Percentiles rank a stretch among this genome's conserved stretches.
Conservation (phyloP, 2,797 vertebrate species). For the Etheostoma perlongum region DNA sequence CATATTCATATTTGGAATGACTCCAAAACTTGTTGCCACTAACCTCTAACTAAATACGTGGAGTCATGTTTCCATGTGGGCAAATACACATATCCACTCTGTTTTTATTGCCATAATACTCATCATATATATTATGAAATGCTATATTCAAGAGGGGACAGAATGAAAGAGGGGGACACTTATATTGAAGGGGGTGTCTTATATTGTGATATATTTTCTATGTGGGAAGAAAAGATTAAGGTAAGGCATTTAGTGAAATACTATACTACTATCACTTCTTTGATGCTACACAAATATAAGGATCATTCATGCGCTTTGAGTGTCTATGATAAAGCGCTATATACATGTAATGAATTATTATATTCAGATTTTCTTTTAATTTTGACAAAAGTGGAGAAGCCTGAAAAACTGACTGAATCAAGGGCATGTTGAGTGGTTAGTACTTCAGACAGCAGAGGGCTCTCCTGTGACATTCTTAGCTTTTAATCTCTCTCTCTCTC, state of each 20-base stretch:
- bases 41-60: too few relatives aligned
- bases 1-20: too few relatives aligned
- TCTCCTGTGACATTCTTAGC: slow-evolving; percentile 63
- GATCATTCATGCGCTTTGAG: neutral
- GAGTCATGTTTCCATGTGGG: too few relatives aligned
- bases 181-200: neutral
- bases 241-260: neutral
- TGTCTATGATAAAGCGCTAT: too few relatives aligned
- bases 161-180: neutral
- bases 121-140: too few relatives aligned
- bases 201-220: neutral
- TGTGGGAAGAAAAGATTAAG: neutral
- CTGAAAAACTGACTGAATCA: neutral
- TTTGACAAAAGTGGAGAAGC: neutral
- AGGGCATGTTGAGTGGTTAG: slow-evolving; percentile 23
- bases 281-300: neutral
- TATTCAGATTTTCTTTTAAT: neutral
- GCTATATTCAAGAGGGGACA: neutral
- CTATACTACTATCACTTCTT: neutral
- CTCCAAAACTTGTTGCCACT: too few relatives aligned
- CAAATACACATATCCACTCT: too few relatives aligned
- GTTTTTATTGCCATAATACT: too few relatives aligned
- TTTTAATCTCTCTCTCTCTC: neutral
- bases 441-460: slow-evolving; percentile 75
- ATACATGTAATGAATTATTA: too few relatives aligned